Base-by-base conservation (phyloP, 2,797 vertebrate species). In the Varecia variegata region DNA sequence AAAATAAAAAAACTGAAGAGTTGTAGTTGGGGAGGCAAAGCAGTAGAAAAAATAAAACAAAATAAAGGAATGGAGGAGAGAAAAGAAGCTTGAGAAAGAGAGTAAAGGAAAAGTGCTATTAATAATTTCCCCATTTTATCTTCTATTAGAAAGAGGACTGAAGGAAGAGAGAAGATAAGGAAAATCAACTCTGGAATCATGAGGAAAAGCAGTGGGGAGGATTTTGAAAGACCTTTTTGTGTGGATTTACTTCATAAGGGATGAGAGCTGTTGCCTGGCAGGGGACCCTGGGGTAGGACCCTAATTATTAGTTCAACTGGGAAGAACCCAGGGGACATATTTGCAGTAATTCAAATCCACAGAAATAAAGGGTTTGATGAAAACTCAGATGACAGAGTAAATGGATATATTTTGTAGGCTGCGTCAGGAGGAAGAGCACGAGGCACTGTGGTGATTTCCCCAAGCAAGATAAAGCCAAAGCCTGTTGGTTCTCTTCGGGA, bases 301-400 rank as follows among this genome's bases (percentile, higher is more conserved):
- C 23, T 65, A 54, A 92, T 88, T 90, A 74, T 43, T 89, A 77
- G 83, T 89, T 94, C 73, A 92, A 62, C 56, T 47, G 50, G 58
- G 40, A 95, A 94, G 71, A 92, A 32, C 90, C 45, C 70, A 93
- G 87, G 81, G 90, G 93, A 88, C 1, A 0, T n/a, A 79, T 88
- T 40, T 96, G 89, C 11, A 54, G 77, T 74, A 50, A 79, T 92
- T 94, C 76, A 96, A 62, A 65, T 92, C 27, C 62, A 74, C 11
- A 79, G 93, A 92, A 58, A 85, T 96, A 92, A 95, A 90, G 71
- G 81, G 23, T 79, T 56, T 71, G 60, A 79, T 54, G 11, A 83
- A 82, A 90, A 50, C 65, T 79, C 12, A 52, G 87, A 40, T 87
- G 93, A 79, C 80, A 86, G 54, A 82, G 74, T 95, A 88, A 83